Base-by-base conservation (phyloP, 53 echinoderm and acorn worm genomes). In the Apostichopus leukothele region DNA sequence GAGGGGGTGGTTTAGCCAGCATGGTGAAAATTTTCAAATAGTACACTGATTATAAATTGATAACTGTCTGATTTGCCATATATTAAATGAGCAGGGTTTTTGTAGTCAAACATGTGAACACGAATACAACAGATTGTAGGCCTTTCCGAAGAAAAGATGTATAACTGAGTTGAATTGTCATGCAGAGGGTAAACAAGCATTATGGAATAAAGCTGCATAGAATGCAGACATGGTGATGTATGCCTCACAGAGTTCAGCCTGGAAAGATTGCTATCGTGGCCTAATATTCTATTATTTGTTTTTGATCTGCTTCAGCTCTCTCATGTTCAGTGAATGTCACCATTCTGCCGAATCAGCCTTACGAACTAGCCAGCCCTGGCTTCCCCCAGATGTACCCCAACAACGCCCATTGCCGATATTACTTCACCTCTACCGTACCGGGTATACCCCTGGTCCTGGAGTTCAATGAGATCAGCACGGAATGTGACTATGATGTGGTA, bases 371-470 rank as follows among this genome's bases (percentile, higher is more conserved):
- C 20, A 92, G 92, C 27, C 92, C 92, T 3, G 87, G 87, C 8
- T 92, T 88, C 77, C 92, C 92, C 83, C 75, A 75, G 75, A 66
- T 87, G 39, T 92, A 92, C 76, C 92, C 92, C 50, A 92, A 92
- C 88, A 90, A 90, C 6, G 75, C 90, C 18, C 81, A 86, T 53
- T 92, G 92, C 78, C 79, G 74, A 53, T 81, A 90, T 75, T 87
- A 87, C 83, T 90, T 92, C 25, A 13, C 25, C 5, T 67, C 90
- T 6, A 20, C 88, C 1, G 60, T 71, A 12, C 68, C 87, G 16
- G 74, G 73, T 63, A 23, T 75, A 51, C 87, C 87, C 1, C 73
- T 92, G 21, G 79, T 74, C 3, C 20, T 92, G 50, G 76, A 60
- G 3, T 53, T 92, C 61, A 88, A 73, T 26, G 75, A 87, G 22